Conservation (phyloP, 1,140 invertebrate species). For the Drosophila azteca region DNA sequence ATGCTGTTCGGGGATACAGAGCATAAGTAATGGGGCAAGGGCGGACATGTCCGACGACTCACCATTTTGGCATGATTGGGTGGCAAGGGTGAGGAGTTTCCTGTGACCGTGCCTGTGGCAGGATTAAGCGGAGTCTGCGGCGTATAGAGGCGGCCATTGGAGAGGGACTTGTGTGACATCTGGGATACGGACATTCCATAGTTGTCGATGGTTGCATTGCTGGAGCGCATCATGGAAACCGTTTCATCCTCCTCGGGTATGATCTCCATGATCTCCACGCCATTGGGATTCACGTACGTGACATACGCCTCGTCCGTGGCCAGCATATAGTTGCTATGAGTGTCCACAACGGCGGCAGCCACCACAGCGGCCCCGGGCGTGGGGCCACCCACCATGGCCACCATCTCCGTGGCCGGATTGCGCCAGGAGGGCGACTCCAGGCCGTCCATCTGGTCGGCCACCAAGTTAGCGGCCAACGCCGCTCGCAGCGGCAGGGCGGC, state of each 20-base stretch:
- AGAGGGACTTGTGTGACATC: slow-evolving; percentile 62
- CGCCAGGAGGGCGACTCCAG: slow-evolving; percentile 69
- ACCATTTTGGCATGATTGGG: slow-evolving; percentile 66
- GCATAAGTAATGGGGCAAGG: background rate
- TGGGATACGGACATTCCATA: slow-evolving; percentile 68
- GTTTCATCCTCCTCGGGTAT: slow-evolving; percentile 82
- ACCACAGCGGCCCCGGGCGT: slow-evolving; percentile 46
- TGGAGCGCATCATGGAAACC: slow-evolving; percentile 76
- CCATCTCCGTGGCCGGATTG: slow-evolving; percentile 45
- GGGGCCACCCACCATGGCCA: background rate
- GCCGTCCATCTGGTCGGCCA: slow-evolving; percentile 77
- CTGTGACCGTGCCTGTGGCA: slow-evolving; percentile 28
- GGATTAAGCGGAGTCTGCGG: slow-evolving; percentile 25
- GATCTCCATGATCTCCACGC: slow-evolving; percentile 83
- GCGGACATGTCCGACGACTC: slow-evolving; percentile 18
- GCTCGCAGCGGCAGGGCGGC: slow-evolving; percentile 64
- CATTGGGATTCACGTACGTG: slow-evolving; percentile 81
- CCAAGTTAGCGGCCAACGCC: slow-evolving; percentile 57
- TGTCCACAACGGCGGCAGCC: slow-evolving; percentile 68
- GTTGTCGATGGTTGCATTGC: slow-evolving; percentile 79
- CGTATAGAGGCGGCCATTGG: slow-evolving; percentile 61
- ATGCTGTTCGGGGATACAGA: slow-evolving; percentile 25
- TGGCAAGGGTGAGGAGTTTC: slow-evolving; percentile 58
- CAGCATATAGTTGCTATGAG: slow-evolving; percentile 77
- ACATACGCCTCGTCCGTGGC: slow-evolving; percentile 79